Evolutionary conservation across 2,797 vertebrate species (phyloP).

Genomic region (Poeciliopsis infans): DNA sequence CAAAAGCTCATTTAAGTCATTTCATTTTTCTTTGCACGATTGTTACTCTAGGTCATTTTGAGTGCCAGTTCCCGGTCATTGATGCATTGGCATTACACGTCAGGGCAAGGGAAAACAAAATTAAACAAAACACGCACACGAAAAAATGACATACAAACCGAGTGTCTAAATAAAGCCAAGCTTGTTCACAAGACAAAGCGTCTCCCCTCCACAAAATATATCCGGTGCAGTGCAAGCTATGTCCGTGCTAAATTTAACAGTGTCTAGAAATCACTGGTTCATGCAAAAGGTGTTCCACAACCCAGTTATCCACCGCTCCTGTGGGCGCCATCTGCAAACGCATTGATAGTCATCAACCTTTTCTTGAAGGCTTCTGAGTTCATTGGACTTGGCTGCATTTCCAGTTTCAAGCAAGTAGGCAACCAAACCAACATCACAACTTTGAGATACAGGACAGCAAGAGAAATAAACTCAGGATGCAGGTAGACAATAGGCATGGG

Average conservation of each 20-base stretch:
- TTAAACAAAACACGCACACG: slow-evolving; percentile 41
- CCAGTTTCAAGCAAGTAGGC: slow-evolving; percentile 63
- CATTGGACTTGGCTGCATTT: slow-evolving; percentile 46
- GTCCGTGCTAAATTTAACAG: slow-evolving; percentile 42
- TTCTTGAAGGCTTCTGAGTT: slow-evolving; percentile 23
- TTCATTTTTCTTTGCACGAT: slow-evolving; percentile 56
- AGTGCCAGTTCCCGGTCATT: slow-evolving; percentile 70
- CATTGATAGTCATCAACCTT: slow-evolving; percentile 20
- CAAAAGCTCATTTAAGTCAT: slow-evolving; percentile 49
- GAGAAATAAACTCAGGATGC: slow-evolving; percentile 33
- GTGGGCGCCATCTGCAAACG: slow-evolving; percentile 20
- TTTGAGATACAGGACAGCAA: slow-evolving; percentile 33
- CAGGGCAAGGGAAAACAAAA: slow-evolving; percentile 57
- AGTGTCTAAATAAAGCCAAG: slow-evolving; percentile 53
- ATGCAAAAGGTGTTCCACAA: slow-evolving; percentile 33
- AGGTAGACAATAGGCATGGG: slow-evolving; percentile 19
- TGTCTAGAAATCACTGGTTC: slow-evolving; percentile 31
- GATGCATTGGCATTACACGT: slow-evolving; percentile 61
- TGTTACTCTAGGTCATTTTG: slow-evolving; percentile 62
- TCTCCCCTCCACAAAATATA: slow-evolving; percentile 27
- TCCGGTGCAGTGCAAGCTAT: slow-evolving; percentile 51
- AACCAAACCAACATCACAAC: slow-evolving; percentile 48
- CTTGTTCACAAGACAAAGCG: slow-evolving; percentile 62
- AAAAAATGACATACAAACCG: slow-evolving; percentile 53
- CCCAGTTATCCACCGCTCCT: slow-evolving; percentile 15